Conservation (phyloP, 1,140 invertebrate species). For the Euwallacea fornicatus region DNA sequence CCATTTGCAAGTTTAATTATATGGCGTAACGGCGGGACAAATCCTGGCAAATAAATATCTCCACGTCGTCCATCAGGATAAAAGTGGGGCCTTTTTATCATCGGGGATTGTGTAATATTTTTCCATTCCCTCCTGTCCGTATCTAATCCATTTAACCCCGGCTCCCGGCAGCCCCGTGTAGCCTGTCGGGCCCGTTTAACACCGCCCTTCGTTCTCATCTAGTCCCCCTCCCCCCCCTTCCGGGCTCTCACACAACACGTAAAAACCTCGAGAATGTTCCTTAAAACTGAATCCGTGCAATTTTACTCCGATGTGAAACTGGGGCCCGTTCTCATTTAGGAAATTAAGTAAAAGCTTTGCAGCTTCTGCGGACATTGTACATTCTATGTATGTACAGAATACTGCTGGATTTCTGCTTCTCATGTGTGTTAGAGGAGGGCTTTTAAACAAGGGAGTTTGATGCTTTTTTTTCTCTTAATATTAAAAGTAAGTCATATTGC, state of each 20-base stretch:
- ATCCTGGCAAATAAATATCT: conserved; percentile 19
- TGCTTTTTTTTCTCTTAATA: too few species aligned
- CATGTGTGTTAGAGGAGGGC: too few species aligned
- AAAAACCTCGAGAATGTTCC: conserved; percentile 20
- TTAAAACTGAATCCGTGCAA: conserved; percentile 6
- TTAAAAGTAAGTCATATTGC: too few species aligned
- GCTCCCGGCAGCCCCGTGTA: conserved; percentile 27
- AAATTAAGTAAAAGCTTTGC: too few species aligned
- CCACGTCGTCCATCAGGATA: conserved; percentile 9
- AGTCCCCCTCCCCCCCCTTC: conserved; percentile 13
- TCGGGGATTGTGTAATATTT: conserved; percentile 46
- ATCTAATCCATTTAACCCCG: conserved; percentile 46
- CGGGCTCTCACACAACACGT: not conserved
- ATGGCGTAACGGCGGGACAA: not conserved
- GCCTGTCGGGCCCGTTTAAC: conserved; percentile 43
- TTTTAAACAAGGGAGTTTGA: too few species aligned
- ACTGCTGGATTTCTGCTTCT: too few species aligned
- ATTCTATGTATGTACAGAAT: too few species aligned
- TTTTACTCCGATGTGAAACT: not conserved
- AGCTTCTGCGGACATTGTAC: too few species aligned
- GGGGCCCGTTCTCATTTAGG: not conserved
- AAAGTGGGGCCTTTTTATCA: conserved; percentile 44
- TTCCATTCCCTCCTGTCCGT: conserved; percentile 43
- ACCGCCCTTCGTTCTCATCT: conserved; percentile 41
- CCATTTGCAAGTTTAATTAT: too few species aligned